Percentiles rank a stretch among this genome's conserved stretches.
phyloP scores from a whole-genome alignment of 2,113 vertebrate species.

The Poeciliopsis prolifica region DNA sequence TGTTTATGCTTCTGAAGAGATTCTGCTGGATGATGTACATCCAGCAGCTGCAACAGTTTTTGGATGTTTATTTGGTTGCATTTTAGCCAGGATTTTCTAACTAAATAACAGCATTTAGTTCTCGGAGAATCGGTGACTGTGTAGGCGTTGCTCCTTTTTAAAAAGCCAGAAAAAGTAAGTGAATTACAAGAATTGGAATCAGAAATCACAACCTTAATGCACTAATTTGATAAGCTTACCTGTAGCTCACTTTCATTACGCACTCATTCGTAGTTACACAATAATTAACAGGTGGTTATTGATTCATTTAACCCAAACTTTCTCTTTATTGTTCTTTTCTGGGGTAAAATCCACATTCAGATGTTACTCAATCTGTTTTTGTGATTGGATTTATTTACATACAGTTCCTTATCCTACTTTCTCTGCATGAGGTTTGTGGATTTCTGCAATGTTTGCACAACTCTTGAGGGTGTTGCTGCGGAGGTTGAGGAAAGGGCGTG shows the following conservation, averaged over 20 bases:
- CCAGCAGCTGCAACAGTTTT: too few relatives aligned
- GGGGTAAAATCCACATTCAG: neutral
- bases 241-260: neutral
- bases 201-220: neutral
- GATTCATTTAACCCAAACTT: neutral
- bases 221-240: too few relatives aligned
- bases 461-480: neutral
- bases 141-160: too few relatives aligned
- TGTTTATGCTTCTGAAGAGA: too few relatives aligned
- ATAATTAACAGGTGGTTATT: neutral
- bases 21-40: too few relatives aligned
- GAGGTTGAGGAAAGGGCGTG: neutral
- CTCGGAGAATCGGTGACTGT: too few relatives aligned
- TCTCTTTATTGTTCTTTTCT: neutral
- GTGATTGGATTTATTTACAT: neutral
- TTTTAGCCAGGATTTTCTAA: too few relatives aligned
- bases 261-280: neutral
- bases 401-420: neutral
- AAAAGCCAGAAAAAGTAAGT: neutral
- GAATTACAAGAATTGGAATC: neutral
- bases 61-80: too few relatives aligned
- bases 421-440: neutral
- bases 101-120: too few relatives aligned
- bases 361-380: neutral
- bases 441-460: neutral